Conservation (phyloP, 1,140 invertebrate genomes). For the Ladona fulva region DNA sequence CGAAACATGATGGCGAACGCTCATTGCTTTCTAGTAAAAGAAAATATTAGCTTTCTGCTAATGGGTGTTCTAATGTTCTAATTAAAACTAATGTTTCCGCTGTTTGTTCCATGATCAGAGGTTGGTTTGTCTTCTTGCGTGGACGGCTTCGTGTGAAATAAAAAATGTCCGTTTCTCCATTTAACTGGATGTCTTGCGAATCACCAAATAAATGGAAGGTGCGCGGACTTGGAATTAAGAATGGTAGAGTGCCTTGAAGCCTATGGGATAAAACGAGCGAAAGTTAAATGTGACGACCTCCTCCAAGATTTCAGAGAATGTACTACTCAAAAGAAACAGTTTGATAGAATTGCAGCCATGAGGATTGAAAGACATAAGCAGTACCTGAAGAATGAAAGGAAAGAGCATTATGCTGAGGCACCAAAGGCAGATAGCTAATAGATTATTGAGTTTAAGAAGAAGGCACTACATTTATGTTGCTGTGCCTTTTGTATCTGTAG, state of each 20-base stretch:
- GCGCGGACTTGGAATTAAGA: conserved; percentile 53
- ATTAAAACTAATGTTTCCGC: too few relatives aligned
- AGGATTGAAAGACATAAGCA: conserved; percentile 44
- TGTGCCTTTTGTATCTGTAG: too few relatives aligned
- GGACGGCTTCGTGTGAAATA: background rate
- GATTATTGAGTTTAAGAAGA: too few relatives aligned
- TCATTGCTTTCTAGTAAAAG: too few relatives aligned
- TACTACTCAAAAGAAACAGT: conserved; percentile 41
- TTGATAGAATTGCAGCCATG: conserved; percentile 32
- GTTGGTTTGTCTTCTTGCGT: too few relatives aligned
- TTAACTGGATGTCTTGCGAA: conserved; percentile 48
- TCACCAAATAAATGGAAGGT: conserved; percentile 49
- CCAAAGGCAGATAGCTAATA: conserved; percentile 40
- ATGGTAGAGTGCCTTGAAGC: conserved; percentile 63
- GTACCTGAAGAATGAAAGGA: conserved; percentile 37
- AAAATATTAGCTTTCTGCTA: too few relatives aligned
- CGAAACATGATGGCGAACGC: too few relatives aligned
- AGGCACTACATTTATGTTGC: too few relatives aligned
- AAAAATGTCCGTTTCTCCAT: conserved; percentile 57
- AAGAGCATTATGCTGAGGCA: conserved; percentile 37
- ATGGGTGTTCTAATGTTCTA: too few relatives aligned
- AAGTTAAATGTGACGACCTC: conserved; percentile 45
- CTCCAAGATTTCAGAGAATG: conserved; percentile 60
- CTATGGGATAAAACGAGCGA: conserved; percentile 51
- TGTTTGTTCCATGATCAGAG: too few relatives aligned